A percentile compares a stretch with the other conserved stretches of the same genome.
Evolutionary conservation across 2,113 vertebrate genomes (phyloP).

Genomic region (Archocentrus centrarchus): DNA sequence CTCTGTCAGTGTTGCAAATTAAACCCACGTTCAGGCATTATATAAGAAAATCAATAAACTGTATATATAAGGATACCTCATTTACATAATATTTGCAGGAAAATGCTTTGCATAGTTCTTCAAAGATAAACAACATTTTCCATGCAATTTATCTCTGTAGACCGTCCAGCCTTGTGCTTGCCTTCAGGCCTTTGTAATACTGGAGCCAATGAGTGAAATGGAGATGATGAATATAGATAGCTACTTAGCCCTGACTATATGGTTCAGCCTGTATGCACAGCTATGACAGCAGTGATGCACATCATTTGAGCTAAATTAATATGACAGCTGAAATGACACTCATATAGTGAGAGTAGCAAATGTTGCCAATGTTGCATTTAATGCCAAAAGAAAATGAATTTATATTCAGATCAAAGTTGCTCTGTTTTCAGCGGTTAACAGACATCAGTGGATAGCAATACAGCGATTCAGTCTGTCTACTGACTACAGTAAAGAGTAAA

Average conservation of each 20-base stretch:
- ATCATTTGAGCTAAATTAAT: conserved; percentile 33
- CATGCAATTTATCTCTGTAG: conserved; percentile 46
- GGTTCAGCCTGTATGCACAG: conserved; percentile 1
- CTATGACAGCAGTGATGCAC: conserved; percentile 25
- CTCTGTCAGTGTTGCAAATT: conserved; percentile 40
- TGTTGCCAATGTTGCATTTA: conserved; percentile 9
- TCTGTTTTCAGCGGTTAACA: neutral
- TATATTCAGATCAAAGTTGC: neutral
- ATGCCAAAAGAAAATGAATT: neutral
- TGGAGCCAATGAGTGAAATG: conserved; percentile 49
- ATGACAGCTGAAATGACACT: conserved; percentile 33
- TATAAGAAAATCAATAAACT: conserved; percentile 38
- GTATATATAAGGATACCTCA: conserved; percentile 43
- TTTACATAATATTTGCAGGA: conserved; percentile 60
- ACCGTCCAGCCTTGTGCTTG: conserved; percentile 41
- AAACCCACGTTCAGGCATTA: conserved; percentile 43
- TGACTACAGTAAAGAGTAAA: neutral
- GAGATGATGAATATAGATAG: conserved; percentile 70
- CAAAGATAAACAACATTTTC: conserved; percentile 64
- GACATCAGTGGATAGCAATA: neutral
- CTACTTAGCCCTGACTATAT: conserved; percentile 50
- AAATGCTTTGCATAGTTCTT: conserved; percentile 44
- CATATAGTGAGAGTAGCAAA: neutral
- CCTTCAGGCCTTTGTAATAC: conserved; percentile 53
- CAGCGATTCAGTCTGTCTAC: neutral